Conservation (phyloP, 2,888 invertebrate genomes). For the Nematopogon swammerdamellus region DNA sequence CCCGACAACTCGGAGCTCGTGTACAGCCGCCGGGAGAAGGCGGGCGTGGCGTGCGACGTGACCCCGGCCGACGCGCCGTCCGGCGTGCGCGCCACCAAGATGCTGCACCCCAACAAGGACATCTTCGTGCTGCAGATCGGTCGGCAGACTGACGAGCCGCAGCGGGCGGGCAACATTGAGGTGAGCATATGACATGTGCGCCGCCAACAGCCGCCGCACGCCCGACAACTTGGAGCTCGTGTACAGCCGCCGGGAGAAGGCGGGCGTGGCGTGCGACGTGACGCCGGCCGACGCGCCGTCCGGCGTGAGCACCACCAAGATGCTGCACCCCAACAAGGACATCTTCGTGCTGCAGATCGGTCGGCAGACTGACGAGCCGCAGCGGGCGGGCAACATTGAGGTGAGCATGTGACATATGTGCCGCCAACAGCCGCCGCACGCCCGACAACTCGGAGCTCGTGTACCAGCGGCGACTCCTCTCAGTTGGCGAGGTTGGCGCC, state of each 20-base stretch:
- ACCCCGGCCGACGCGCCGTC: too few relatives aligned
- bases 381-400: conserved; percentile 62
- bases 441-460: conserved; percentile 33
- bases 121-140: too few relatives aligned
- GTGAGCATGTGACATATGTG: conserved; percentile 52
- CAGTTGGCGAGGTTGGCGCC: too few relatives aligned
- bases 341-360: conserved; percentile 71
- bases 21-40: too few relatives aligned
- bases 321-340: conserved; percentile 66
- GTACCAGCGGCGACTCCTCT: too few relatives aligned
- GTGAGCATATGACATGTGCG: conserved; percentile 45
- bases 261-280: conserved; percentile 37
- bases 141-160: too few relatives aligned
- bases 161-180: too few relatives aligned
- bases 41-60: too few relatives aligned
- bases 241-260: conserved; percentile 26
- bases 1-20: too few relatives aligned
- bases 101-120: too few relatives aligned
- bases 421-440: conserved; percentile 31
- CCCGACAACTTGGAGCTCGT: conserved; percentile 33
- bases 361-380: conserved; percentile 61
- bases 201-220: conserved; percentile 31
- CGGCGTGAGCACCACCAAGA: conserved; percentile 55
- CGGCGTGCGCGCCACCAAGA: too few relatives aligned
- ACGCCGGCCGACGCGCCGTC: conserved; percentile 50